Evolutionary conservation across 2,888 invertebrate genomes (phyloP).

Genomic region (Arge pagana): DNA sequence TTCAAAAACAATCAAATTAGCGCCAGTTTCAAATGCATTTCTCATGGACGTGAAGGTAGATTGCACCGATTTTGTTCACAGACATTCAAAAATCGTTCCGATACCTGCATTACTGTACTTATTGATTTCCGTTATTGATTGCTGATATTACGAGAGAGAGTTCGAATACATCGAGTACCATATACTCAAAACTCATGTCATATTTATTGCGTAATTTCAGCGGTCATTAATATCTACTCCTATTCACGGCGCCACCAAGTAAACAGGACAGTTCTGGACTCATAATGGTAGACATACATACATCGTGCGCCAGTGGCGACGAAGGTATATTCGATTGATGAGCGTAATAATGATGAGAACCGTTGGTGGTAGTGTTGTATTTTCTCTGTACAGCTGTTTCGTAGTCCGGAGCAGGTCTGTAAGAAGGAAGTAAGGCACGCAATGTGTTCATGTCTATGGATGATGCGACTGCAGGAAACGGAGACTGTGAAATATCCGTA

Average conservation of each 20-base stretch:
- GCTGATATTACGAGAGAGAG: too few species aligned
- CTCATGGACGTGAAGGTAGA: too few species aligned
- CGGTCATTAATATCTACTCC: constrained; percentile 47
- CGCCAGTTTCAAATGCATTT: too few species aligned
- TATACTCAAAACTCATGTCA: not conserved
- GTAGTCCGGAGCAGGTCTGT: constrained; percentile 92
- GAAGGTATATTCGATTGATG: constrained; percentile 44
- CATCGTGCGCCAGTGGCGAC: constrained; percentile 9
- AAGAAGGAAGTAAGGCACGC: constrained; percentile 79
- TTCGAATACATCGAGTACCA: too few species aligned
- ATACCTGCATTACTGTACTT: too few species aligned
- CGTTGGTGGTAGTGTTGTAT: constrained; percentile 59
- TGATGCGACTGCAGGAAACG: constrained; percentile 51
- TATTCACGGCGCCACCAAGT: constrained; percentile 49
- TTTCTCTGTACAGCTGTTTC: constrained; percentile 91
- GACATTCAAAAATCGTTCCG: too few species aligned
- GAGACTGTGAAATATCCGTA: constrained; percentile 53
- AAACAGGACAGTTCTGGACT: constrained; percentile 52
- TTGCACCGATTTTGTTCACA: too few species aligned
- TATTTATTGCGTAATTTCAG: not conserved
- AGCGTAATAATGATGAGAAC: constrained; percentile 53
- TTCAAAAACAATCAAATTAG: too few species aligned
- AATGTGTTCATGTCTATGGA: constrained; percentile 61
- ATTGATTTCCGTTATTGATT: too few species aligned
- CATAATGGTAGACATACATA: constrained; percentile 41